These are phyloP conservation scores for Propsilocerus akamusi DNA, from an alignment of 1,140 invertebrate genomes.

Conservation along the genomic window DNA sequence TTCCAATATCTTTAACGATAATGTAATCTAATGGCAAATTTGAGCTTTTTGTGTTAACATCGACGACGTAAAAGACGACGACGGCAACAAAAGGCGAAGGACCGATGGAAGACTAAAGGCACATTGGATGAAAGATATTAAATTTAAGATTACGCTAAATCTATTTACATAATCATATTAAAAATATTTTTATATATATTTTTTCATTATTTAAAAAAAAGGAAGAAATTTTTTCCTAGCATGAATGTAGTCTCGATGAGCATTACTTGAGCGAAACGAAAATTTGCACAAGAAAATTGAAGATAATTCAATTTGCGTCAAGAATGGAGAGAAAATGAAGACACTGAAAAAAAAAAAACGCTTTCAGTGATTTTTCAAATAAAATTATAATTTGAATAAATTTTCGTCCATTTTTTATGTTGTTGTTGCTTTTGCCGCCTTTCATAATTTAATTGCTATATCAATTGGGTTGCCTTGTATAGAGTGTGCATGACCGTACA, in stretches of 20 bases:
- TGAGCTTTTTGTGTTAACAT: not conserved
- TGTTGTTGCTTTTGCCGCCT: not conserved
- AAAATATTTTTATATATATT: not conserved
- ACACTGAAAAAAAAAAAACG: conserved; percentile 1
- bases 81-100: not conserved
- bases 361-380: conserved; percentile 2
- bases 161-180: conserved; percentile 4
- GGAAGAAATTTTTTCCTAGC: not conserved
- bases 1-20: too few species aligned
- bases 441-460: conserved; percentile 1
- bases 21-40: conserved; percentile 3
- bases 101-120: too few species aligned
- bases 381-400: conserved; percentile 3
- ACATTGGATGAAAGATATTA: conserved; percentile 2
- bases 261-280: too few species aligned
- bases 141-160: conserved; percentile 3
- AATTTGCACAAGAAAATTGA: not conserved
- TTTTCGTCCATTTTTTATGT: not conserved
- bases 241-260: not conserved
- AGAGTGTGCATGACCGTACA: not conserved
- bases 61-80: too few species aligned
- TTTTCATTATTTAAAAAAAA: not conserved
- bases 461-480: not conserved
- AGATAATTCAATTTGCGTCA: conserved; percentile 3
- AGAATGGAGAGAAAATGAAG: conserved; percentile 1